Evolutionary conservation across 2,888 invertebrate genomes (phyloP), one percentile per base, ranked within the genome.

Genomic region (Corbicula japonica): DNA sequence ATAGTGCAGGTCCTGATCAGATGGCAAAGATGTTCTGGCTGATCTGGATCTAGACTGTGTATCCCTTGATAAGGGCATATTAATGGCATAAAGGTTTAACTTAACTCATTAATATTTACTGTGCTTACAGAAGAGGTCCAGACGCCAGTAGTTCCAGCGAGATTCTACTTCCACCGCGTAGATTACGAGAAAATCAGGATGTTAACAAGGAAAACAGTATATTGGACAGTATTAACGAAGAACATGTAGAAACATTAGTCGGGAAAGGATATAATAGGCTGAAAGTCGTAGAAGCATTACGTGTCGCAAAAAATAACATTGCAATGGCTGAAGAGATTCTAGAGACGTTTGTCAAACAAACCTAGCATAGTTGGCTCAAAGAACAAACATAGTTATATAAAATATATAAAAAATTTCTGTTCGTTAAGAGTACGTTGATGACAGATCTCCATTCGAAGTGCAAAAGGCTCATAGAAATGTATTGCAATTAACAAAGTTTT

Each of bases 271-370:
- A 97, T 92, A 96, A 97, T 1, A 96, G 97, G 90, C 97, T 98
- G 91, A 97, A 97, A 60, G 98, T 98, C 2, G 97, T 98, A 61
- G 95, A 98, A 86, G 98, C 98, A 4, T 95, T 98, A 87, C 97
- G 97, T 78, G 98, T 98, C 89, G 97, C 98, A 1, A 95, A 97
- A 76, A 98, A 98, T 94, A 97, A 98, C 94, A 95, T 98, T 69
- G 97, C 97, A 93, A 98, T 98, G 98, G 98, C 98, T 58, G 97
- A 98, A 94, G 98, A 98, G 93, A 98, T 98, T 92, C 94, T 98
- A 86, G 97, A 97, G 93, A 97, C 98, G 93, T 98, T 98, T 94
- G 97, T 97, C 6, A 88, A 80, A 44, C 76, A 73, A 21, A 76
- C 76, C 23, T 83, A 83, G 77, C 79, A 61, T 26, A 32, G 8